Conservation (phyloP, 1,140 invertebrate genomes). For the Drosophila oshimai region DNA sequence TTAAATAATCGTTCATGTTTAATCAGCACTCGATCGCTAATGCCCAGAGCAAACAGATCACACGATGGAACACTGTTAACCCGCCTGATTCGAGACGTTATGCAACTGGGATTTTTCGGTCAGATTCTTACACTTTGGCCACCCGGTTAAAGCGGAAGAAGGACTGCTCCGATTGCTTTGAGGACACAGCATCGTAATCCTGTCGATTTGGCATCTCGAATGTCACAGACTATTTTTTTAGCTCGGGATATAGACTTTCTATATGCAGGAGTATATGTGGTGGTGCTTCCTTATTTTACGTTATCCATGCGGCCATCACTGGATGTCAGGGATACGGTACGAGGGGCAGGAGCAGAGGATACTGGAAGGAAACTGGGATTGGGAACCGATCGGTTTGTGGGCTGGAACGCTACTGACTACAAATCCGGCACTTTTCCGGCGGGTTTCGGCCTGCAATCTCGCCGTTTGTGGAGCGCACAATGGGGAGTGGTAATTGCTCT, state of each 20-base stretch:
- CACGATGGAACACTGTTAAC: conserved; percentile 21
- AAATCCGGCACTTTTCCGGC: neutral
- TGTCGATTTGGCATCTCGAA: conserved; percentile 53
- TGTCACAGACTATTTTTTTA: neutral
- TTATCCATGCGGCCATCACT: conserved; percentile 64
- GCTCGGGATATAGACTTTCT: conserved; percentile 3
- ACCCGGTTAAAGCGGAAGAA: conserved; percentile 67
- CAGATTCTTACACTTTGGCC: conserved; percentile 74
- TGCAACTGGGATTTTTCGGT: conserved; percentile 16
- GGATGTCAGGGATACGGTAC: conserved; percentile 14
- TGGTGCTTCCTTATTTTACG: conserved; percentile 29
- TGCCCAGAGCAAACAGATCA: conserved; percentile 32
- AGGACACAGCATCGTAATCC: conserved; percentile 65
- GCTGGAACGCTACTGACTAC: conserved; percentile 41
- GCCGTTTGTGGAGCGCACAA: conserved; percentile 7
- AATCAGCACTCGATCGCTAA: conserved; percentile 69
- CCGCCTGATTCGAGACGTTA: conserved; percentile 27
- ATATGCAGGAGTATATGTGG: conserved; percentile 11
- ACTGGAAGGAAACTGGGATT: neutral
- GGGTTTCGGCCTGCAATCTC: conserved; percentile 8
- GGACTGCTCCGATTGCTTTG: conserved; percentile 71
- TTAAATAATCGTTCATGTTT: conserved; percentile 61
- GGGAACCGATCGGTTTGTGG: conserved; percentile 52
- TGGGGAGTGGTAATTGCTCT: conserved; percentile 46
- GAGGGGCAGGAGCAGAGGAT: neutral